Base-by-base conservation (phyloP, 2,113 vertebrate species). In the Mesembrinibis cayennensis region DNA sequence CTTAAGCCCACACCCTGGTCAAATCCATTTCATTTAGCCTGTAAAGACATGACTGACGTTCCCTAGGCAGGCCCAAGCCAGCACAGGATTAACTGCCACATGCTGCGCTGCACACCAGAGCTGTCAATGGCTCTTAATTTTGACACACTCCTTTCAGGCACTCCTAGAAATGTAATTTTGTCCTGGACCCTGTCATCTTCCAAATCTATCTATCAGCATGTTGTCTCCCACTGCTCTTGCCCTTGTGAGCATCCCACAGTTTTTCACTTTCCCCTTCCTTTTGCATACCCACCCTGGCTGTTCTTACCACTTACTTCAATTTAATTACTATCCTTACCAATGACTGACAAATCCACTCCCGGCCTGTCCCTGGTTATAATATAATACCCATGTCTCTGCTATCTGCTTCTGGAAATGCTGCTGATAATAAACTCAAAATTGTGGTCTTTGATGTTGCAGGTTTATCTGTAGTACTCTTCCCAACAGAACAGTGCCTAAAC, bases 1-100 rank as follows among this genome's bases (percentile, higher is more conserved):
- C 58, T 83, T 47, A 62, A 69, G 29, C 38, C 59, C 0, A 0
- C 25, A 70, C 27, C 1, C 0, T 45, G 30, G 77, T 63, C 89
- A 91, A 77, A 78, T 81, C 63, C 69, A 84, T 84, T 92, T 65
- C 69, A 84, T 84, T 92, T 65, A 87, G 55, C 47, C 63, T 89
- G 36, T 66, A 38, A 47, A 38, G n/a, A 55, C 47, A n/a, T 4
- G 52, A 86, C 44, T 76, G 59, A 66, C 62, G 36, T 5, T 82
- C 32, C 32, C 40, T 52, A 27, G 40, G 50, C 40, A 47, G 21
- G 45, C 45, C 6, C 5, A 45, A 77, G 29, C 32, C 66, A 89
- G 49, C 44, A 36, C 3, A 6, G 80, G 80, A 80, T 94, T 80
- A 52, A 86, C 20, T 2, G 8, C 53, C 69, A 61, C 18, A 5